Conservation (phyloP, 2,113 vertebrate species). For the Gobio gobio region DNA sequence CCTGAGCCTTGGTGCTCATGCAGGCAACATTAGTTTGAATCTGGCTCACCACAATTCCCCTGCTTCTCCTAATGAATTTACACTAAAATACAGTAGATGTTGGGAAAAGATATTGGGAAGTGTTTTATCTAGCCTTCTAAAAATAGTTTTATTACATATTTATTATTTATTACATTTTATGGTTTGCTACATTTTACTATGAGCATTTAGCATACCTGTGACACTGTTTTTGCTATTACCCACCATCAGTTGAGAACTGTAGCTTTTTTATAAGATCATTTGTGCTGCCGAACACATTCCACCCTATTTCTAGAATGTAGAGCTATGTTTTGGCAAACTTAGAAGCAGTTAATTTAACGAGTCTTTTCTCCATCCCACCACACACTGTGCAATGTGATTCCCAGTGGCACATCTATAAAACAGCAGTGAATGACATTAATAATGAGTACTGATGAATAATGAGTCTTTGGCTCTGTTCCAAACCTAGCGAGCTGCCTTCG, state of each 20-base stretch:
- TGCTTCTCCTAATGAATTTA: background rate
- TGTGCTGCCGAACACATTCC: background rate
- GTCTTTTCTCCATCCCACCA: background rate
- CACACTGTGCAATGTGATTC: constrained; percentile 25
- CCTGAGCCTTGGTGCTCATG: background rate
- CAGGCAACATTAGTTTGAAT: background rate
- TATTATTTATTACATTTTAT: no score
- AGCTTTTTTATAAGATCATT: background rate
- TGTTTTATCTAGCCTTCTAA: background rate
- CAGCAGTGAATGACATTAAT: constrained; percentile 28
- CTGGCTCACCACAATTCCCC: background rate
- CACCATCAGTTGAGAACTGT: background rate
- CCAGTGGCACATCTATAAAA: constrained; percentile 34
- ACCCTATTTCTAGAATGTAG: background rate
- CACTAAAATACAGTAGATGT: background rate
- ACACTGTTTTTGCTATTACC: background rate
- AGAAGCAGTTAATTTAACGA: background rate
- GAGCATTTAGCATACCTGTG: background rate
- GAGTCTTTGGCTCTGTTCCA: background rate
- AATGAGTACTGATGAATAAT: constrained; percentile 21
- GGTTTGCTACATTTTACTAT: background rate
- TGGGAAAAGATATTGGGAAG: background rate
- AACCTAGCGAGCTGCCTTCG: background rate
- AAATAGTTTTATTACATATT: background rate
- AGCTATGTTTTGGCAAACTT: background rate